These are phyloP conservation scores for Centropus unirufus DNA, from an alignment of 2,113 vertebrate genomes.

Conservation along the genomic window DNA sequence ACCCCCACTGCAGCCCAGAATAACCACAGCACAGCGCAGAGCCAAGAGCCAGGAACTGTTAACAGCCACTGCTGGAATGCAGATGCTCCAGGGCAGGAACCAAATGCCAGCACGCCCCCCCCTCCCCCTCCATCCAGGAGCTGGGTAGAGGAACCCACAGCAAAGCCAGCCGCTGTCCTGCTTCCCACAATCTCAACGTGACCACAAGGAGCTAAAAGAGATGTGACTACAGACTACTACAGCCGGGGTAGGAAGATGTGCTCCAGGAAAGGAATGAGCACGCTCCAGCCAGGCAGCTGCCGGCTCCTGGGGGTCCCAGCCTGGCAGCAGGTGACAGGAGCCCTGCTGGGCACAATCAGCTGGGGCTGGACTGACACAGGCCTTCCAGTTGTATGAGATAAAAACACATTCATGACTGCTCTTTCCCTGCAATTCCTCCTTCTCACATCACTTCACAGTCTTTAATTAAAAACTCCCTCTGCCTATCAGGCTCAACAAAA, in stretches of 20 bases:
- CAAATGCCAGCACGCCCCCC: neutral
- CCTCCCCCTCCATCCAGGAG: neutral
- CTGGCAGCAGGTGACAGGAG: neutral
- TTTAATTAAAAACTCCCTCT: neutral
- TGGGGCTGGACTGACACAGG: rapidly evolving
- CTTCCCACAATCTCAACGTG: rapidly evolving
- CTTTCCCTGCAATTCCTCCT: neutral
- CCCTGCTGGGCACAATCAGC: neutral
- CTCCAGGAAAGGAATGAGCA: neutral
- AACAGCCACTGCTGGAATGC: rapidly evolving
- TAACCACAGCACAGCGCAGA: neutral
- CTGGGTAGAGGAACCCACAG: rapidly evolving
- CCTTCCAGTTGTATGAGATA: neutral
- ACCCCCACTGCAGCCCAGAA: neutral
- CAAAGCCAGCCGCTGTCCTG: rapidly evolving
- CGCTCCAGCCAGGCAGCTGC: rapidly evolving
- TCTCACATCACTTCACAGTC: neutral
- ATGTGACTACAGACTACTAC: rapidly evolving
- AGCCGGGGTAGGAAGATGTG: neutral
- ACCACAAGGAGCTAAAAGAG: neutral
- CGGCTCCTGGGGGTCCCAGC: neutral
- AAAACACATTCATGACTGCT: rapidly evolving
- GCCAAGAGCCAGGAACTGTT: neutral
- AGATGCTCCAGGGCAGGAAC: rapidly evolving
- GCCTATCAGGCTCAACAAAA: neutral